Evolutionary conservation across 2,113 vertebrate genomes (phyloP).

Genomic region (Phoxinus phoxinus): DNA sequence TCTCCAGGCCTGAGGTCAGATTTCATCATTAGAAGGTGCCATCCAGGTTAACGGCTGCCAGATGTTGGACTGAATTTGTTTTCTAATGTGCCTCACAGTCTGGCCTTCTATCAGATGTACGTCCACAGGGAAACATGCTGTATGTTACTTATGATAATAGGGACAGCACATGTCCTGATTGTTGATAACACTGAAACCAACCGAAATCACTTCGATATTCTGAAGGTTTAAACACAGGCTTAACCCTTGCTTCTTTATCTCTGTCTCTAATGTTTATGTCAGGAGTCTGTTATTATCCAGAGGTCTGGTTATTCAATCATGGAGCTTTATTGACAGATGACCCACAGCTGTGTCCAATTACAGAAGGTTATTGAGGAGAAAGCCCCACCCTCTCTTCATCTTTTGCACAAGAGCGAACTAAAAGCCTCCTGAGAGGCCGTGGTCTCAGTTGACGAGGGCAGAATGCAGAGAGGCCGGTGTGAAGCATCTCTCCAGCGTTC

Average conservation of each 20-base stretch:
- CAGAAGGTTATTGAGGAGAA: constrained; percentile 1
- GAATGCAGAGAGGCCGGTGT: constrained; percentile 43
- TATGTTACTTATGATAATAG: constrained; percentile 18
- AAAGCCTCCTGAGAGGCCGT: not conserved
- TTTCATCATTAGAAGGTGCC: constrained; percentile 8
- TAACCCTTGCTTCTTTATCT: not conserved
- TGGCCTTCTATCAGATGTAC: not conserved
- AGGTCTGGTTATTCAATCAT: constrained; percentile 31
- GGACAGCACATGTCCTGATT: constrained; percentile 5
- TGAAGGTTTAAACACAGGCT: not conserved
- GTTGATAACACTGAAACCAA: not conserved
- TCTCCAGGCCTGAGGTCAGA: constrained; percentile 26
- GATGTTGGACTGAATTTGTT: constrained; percentile 30
- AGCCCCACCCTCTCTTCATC: not conserved
- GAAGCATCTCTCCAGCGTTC: constrained; percentile 54
- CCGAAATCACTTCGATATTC: not conserved
- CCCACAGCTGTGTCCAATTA: constrained; percentile 30
- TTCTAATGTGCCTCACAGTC: not conserved
- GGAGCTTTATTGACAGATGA: not conserved
- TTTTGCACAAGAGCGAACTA: not conserved
- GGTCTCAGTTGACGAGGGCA: not conserved
- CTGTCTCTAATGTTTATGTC: not conserved
- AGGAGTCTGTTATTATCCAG: not conserved
- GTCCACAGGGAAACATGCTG: constrained; percentile 15
- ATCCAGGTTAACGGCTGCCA: constrained; percentile 39